phyloP scores from a whole-genome alignment of 2,888 invertebrate genomes.

The Agapostemon virescens region DNA sequence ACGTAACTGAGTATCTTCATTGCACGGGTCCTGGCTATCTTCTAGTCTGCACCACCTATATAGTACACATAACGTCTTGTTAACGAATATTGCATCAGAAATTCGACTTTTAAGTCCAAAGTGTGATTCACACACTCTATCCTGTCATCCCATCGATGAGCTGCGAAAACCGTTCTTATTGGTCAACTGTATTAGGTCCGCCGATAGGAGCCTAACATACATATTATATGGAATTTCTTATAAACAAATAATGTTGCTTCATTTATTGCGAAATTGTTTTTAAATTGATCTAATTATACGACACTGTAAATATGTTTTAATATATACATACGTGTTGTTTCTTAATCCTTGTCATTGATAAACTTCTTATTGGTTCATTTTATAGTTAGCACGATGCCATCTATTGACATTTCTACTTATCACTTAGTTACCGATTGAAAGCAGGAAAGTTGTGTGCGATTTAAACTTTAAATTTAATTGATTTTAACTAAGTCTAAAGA shows the following conservation, averaged over 20 bases:
- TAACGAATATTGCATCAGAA: conserved; percentile 63
- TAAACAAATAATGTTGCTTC: conserved; percentile 23
- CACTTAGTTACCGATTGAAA: not conserved
- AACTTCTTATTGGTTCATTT: not conserved
- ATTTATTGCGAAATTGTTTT: not conserved
- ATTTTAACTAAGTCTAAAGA: no score
- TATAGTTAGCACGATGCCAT: not conserved
- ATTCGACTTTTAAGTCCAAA: conserved; percentile 52
- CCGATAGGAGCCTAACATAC: not conserved
- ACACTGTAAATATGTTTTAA: not conserved
- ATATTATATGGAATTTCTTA: conserved; percentile 1
- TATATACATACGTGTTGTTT: not conserved
- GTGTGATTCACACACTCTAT: conserved; percentile 35
- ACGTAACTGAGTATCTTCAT: conserved; percentile 38
- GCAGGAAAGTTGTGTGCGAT: not conserved
- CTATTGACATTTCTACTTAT: not conserved
- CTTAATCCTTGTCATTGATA: not conserved
- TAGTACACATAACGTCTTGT: conserved; percentile 50
- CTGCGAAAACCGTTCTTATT: conserved; percentile 23
- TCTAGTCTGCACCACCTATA: conserved; percentile 35
- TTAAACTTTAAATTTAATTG: not conserved
- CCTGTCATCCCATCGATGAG: not conserved
- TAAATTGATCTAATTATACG: not conserved
- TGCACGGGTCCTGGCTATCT: conserved; percentile 25
- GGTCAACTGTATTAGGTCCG: not conserved